Evolutionary conservation across 2,797 vertebrate genomes (phyloP).

Genomic region (Hemibagrus guttatus): DNA sequence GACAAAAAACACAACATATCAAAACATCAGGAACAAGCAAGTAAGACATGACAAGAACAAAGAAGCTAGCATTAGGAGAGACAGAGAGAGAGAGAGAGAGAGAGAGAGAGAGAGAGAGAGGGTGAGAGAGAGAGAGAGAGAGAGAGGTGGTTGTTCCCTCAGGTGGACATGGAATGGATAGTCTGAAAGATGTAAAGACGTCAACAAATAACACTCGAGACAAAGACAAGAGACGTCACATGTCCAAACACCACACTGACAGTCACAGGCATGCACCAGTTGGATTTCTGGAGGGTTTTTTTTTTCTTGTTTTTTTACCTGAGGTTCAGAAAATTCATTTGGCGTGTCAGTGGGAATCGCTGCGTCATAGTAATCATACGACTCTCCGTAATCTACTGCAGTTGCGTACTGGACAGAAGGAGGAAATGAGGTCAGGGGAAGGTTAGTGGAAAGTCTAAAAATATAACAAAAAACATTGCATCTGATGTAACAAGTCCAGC

Average conservation of each 20-base stretch:
- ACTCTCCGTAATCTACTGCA: slow-evolving; percentile 87
- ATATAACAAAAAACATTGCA: background rate
- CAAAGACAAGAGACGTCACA: slow-evolving; percentile 22
- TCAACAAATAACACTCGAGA: background rate
- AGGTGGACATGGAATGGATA: slow-evolving; percentile 11
- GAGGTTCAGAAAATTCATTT: slow-evolving; percentile 85
- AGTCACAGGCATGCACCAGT: slow-evolving; percentile 51
- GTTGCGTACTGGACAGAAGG: slow-evolving; percentile 83
- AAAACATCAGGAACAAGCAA: slow-evolving; percentile 52
- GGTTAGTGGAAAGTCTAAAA: slow-evolving; percentile 62
- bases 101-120: background rate
- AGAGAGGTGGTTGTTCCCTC: slow-evolving; percentile 1
- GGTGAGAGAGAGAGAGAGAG: slow-evolving; percentile 8
- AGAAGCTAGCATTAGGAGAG: background rate
- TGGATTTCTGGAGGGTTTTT: slow-evolving; percentile 30
- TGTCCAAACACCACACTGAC: slow-evolving; percentile 67
- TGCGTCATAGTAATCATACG: slow-evolving; percentile 93
- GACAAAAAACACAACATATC: slow-evolving; percentile 77
- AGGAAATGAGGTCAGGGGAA: slow-evolving; percentile 63
- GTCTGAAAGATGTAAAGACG: background rate
- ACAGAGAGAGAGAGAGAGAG: slow-evolving; percentile 8
- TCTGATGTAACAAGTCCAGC: slow-evolving; percentile 55
- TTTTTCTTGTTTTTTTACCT: slow-evolving; percentile 88
- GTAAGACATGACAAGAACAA: slow-evolving; percentile 65
- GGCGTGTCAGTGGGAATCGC: slow-evolving; percentile 82